Evolutionary conservation across 2,888 invertebrate species (phyloP).

Genomic region (Caenorhabditis parvicauda): DNA sequence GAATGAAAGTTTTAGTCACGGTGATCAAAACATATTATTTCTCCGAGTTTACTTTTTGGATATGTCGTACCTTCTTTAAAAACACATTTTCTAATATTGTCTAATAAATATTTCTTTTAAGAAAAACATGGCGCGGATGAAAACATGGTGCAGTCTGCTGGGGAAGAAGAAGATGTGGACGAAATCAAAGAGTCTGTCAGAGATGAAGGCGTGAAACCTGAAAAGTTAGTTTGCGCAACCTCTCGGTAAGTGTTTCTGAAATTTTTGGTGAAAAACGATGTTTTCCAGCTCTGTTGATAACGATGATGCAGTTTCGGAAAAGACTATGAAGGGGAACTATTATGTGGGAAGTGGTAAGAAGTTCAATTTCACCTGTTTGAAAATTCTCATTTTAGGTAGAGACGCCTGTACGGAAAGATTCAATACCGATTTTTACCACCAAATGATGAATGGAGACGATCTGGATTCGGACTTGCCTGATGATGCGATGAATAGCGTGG

Average conservation of each 20-base stretch:
- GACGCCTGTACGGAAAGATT: no score
- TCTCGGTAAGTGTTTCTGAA: no score
- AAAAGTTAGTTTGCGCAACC: no score
- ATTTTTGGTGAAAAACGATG: neutral
- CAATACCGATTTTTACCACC: no score
- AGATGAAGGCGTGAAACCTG: no score
- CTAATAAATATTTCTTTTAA: no score
- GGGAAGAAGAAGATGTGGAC: conserved; percentile 3
- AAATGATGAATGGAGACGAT: conserved; percentile 4
- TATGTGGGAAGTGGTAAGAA: neutral
- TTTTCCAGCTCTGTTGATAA: neutral
- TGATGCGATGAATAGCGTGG: neutral
- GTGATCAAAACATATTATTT: no score
- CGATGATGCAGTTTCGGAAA: conserved; percentile 3
- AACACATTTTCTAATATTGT: no score
- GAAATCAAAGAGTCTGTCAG: neutral
- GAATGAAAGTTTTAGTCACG: no score
- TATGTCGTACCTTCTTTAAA: no score
- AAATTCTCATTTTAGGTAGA: conserved; percentile 1
- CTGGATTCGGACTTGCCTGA: conserved; percentile 11
- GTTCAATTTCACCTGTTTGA: neutral
- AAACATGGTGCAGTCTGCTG: conserved; percentile 1
- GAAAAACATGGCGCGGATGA: conserved; percentile 4
- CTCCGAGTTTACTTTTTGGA: no score
- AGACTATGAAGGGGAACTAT: conserved; percentile 2